Percentiles rank a stretch among this genome's conserved stretches.
phyloP scores from a whole-genome alignment of 1,140 invertebrate species.

The Eueides isabella region DNA sequence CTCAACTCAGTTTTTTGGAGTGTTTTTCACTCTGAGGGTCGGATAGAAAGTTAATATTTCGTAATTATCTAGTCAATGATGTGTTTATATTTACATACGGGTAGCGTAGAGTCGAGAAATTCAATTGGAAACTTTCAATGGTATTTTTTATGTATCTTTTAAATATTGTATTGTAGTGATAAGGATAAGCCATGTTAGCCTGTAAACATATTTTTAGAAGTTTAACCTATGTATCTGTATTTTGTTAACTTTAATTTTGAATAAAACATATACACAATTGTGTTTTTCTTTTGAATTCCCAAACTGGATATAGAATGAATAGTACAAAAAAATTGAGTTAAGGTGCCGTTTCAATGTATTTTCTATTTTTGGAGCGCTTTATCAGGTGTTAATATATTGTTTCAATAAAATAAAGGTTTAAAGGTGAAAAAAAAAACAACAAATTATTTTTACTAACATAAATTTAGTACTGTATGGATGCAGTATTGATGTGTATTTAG shows the following conservation, averaged over 20 bases:
- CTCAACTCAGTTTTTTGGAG: not conserved
- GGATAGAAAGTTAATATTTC: not conserved
- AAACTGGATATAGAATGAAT: too few relatives aligned
- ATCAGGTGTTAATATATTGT: too few relatives aligned
- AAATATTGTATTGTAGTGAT: slow-evolving; percentile 3
- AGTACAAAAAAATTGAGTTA: too few relatives aligned
- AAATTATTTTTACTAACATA: too few relatives aligned
- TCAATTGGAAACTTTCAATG: slow-evolving; percentile 6
- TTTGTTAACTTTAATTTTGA: slow-evolving; percentile 9
- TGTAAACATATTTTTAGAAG: slow-evolving; percentile 9
- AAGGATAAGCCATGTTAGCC: not conserved
- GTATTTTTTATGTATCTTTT: not conserved
- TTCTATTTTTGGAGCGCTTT: too few relatives aligned
- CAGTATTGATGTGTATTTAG: too few relatives aligned
- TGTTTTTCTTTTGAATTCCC: not conserved
- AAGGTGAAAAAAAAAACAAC: too few relatives aligned
- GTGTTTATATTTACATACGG: slow-evolving; percentile 17
- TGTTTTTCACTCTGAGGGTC: not conserved
- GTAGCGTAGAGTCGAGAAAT: not conserved
- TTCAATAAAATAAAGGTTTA: too few relatives aligned
- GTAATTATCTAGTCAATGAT: slow-evolving; percentile 24
- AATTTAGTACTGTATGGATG: too few relatives aligned
- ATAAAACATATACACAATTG: not conserved
- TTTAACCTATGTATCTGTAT: slow-evolving; percentile 8
- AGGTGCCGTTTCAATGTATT: too few relatives aligned